Evolutionary conservation across 2,888 invertebrate genomes (phyloP), one percentile per base, ranked within the genome.

Genomic region (Drosophila histrio): DNA sequence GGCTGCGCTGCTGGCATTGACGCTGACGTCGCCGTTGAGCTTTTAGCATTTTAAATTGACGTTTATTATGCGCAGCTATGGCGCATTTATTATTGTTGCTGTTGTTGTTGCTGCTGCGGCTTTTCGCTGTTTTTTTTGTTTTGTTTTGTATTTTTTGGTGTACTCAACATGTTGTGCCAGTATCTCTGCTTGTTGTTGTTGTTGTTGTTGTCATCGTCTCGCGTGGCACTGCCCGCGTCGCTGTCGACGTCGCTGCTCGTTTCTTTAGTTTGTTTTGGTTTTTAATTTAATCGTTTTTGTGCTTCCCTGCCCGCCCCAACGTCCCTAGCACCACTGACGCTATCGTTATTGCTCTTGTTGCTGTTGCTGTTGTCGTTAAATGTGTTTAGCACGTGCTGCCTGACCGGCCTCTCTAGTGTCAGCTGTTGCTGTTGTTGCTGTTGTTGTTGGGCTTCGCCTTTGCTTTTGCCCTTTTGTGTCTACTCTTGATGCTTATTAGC

Each of bases 21-120:
- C 52, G 66, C 34, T 43, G 76, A 28, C 67, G 65, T 62, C 46
- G 67, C 50, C 26, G 69, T 50, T 65, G 69, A 72, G 72, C 77
- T 87, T 86, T 88, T 88, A 87, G 83, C 88, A 88, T 83, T 83
- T 88, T 88, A 88, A 88, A 88, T 83, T 88, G 88, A 88, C 83
- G 83, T 88, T 83, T 83, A 87, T 88, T 88, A 83, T 83, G 86
- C 86, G 61, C 61, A 41, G 56, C 44, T 43, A 43, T 43, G 59
- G 72, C 63, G 79, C 75, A 67, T 67, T 76, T 76, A 57, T 59
- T 78, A 54, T 58, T 73, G 68, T 63, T 38, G 59, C 44, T 58
- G 46, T 19, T 46, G 59, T 5, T 59, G 53, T 3, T 66, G 30
- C 50, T 63, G 53, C 39, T 69, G 49, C 26, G 68, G 30, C 26